phyloP scores from a whole-genome alignment of 2,888 invertebrate genomes.

The Hypena proboscidalis region DNA sequence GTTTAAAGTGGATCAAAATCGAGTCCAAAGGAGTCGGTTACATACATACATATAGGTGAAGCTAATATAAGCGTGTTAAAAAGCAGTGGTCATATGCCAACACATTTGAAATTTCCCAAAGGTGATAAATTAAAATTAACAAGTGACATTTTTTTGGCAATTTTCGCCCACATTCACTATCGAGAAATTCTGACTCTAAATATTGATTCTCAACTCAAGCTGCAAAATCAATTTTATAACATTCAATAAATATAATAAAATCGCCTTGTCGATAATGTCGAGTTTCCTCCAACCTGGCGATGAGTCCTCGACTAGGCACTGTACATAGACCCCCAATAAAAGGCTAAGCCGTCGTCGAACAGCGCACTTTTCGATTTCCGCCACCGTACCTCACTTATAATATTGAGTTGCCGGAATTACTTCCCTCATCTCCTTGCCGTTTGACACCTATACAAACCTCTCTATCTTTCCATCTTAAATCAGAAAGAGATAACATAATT shows the following conservation, averaged over 20 bases:
- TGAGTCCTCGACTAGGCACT: not conserved
- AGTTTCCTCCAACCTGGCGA: not conserved
- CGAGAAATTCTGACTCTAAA: too few species aligned
- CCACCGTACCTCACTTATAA: constrained; percentile 51
- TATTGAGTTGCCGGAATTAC: constrained; percentile 58
- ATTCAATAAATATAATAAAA: not conserved
- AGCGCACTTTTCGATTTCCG: constrained; percentile 62
- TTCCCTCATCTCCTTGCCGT: constrained; percentile 45
- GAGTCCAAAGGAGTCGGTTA: too few species aligned
- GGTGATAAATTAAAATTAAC: too few species aligned
- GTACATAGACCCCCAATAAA: not conserved
- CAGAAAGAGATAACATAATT: constrained; percentile 24
- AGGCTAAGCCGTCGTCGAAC: constrained; percentile 13
- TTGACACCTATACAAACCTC: constrained; percentile 24
- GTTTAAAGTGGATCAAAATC: too few species aligned
- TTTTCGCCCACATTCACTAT: too few species aligned
- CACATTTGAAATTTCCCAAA: too few species aligned
- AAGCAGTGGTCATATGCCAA: too few species aligned
- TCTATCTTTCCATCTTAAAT: constrained; percentile 21
- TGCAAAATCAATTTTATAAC: too few species aligned
- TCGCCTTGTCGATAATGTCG: not conserved
- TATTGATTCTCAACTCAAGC: too few species aligned
- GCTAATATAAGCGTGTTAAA: too few species aligned
- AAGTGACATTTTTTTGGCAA: too few species aligned
- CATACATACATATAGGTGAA: too few species aligned